A percentile compares a stretch with the other conserved stretches of the same genome.
These are phyloP conservation scores for Malurus leucopterus DNA, from an alignment of 2,797 vertebrate genomes.

Conservation along the genomic window DNA sequence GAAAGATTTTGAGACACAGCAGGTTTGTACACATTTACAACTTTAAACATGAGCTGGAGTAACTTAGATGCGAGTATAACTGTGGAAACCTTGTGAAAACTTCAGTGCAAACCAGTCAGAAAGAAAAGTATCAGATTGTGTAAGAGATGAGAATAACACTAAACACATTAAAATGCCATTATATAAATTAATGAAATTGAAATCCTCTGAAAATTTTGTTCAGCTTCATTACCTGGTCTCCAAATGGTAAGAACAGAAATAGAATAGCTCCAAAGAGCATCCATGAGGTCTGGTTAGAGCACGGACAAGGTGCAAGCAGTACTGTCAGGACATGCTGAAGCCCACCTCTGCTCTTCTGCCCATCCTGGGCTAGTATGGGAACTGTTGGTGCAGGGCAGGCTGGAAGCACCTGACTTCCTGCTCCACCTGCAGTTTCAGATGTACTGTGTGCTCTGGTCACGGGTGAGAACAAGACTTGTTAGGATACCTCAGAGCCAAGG, in stretches of 20 bases:
- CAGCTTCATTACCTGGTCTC: not conserved
- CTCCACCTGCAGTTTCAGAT: not conserved
- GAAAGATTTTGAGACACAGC: not conserved
- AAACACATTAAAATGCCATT: not conserved
- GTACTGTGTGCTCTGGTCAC: not conserved
- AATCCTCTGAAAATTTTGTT: not conserved
- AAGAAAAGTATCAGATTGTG: not conserved
- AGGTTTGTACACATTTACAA: not conserved
- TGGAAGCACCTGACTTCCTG: not conserved
- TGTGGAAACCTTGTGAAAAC: not conserved
- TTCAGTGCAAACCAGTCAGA: not conserved
- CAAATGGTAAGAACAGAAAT: not conserved
- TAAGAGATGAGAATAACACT: not conserved
- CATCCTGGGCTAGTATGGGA: rapidly evolving
- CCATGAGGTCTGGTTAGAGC: not conserved
- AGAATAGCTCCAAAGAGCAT: not conserved
- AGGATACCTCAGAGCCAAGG: not conserved
- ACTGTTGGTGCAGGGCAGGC: not conserved
- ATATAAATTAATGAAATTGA: not conserved
- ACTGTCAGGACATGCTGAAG: no score
- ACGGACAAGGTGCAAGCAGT: rapidly evolving
- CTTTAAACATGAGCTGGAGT: not conserved
- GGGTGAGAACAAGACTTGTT: not conserved
- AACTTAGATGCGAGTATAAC: rapidly evolving
- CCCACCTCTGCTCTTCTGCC: not conserved